Evolutionary conservation across 2,113 vertebrate species (phyloP).

Genomic region (Pterocles burchelli): DNA sequence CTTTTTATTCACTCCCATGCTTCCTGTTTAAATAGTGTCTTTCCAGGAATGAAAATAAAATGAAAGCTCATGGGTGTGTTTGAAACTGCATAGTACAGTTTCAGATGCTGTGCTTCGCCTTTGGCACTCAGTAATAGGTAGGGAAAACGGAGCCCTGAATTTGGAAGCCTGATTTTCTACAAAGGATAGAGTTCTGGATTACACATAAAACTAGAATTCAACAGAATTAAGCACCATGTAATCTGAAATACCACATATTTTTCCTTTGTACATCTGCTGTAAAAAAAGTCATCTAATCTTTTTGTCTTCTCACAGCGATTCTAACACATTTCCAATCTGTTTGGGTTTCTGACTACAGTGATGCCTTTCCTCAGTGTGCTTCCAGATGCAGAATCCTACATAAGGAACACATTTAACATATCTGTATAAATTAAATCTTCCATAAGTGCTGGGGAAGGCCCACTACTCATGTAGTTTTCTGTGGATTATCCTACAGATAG

Average conservation of each 20-base stretch:
- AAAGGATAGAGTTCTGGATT: background rate
- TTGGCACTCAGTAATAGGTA: background rate
- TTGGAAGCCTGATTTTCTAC: background rate
- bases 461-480: background rate
- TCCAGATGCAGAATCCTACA: background rate
- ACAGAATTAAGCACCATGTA: background rate
- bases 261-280: background rate
- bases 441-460: background rate
- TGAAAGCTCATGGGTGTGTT: background rate
- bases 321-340: background rate
- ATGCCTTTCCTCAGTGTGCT: background rate
- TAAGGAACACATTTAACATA: background rate
- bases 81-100: background rate
- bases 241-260: background rate
- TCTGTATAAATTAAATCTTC: background rate
- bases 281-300: background rate
- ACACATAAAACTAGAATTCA: background rate
- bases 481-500: background rate
- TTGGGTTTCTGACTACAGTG: background rate
- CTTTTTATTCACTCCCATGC: background rate
- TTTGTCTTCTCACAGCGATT: background rate
- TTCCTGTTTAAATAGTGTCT: background rate
- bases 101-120: background rate
- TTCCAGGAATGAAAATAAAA: background rate
- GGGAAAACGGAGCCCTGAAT: background rate